Evolutionary conservation across 2,888 invertebrate species (phyloP), one percentile per base, ranked within the genome.

Genomic region (Oxytorus armatus): DNA sequence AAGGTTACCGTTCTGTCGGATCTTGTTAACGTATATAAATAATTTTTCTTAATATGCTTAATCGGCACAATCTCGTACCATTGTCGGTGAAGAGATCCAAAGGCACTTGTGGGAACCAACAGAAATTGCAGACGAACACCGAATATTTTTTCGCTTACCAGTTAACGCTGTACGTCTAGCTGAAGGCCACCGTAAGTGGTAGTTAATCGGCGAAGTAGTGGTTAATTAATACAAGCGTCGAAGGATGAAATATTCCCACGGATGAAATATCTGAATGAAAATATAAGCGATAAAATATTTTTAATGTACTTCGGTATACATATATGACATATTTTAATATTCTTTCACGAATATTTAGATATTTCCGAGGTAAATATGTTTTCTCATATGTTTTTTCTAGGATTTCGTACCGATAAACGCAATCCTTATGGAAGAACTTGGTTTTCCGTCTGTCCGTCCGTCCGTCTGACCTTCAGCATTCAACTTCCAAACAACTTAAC

Each of bases 71-170:
- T 51, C 57, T 49, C 47, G 49, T 25, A 49, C 29, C 59, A 29
- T 36, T 59, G 61, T 69, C 61, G 53, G 16, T 33, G 49, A 23
- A 53, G 61, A 44, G 42, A 53, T 69, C 61, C 53, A 53, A 42
- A 47, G 29, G 23, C 49, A 49, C n/a, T 65, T 7, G 25, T 39
- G 49, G 16, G 18, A 36, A 39, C 53, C 29, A 14, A 39, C 18
- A 29, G 29, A 57, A 66, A 77, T 51, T 18, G 33, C 55, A 25
- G 8, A 36, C 29, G 21, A 49, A 65, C 5, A 23, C 65, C 66
- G 70, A 39, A 47, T 55, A 72, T 49, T 63, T 57, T 18, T 57
- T 39, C 14, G 70, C 70, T 70, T 47, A 65, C 57, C 72, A 39
- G 29, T 72, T 23, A 66, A 49, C 36, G 25, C 39, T 42, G 55